Base-by-base conservation (phyloP, 2,888 invertebrate species). In the Drosophila hamatofila region DNA sequence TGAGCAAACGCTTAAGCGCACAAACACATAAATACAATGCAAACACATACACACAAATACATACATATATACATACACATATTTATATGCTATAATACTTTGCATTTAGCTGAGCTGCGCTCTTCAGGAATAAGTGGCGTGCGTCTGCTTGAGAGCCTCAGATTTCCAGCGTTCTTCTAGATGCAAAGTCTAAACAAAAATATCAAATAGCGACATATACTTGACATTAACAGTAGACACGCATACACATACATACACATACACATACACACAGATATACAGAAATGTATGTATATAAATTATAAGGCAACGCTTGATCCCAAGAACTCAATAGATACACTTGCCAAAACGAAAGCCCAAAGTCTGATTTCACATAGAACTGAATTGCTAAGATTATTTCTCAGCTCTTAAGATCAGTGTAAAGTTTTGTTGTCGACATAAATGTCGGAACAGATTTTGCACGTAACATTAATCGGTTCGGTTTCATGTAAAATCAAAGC, bases 401-500 rank as follows among this genome's bases (percentile, higher is more conserved):
- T 23, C 18, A 23, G 57, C 48, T 72, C 61, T 57, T 7, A 3
- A 64, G 49, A 63, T 72, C 67, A 46, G 27, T 60, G 62, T 55
- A 88, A 80, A 35, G 57, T 72, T 72, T 73, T 66, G 67, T 14
- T 27, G 12, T 21, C 39, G 25, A 8, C 11, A 16, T 5, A 4
- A 8, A 14, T 9, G 21, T 9, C 37, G n/a, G n/a, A 55, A 56
- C 18, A 27, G 39, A 68, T 52, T 48, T 73, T 76, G 41, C 55
- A 39, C 62, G 18, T 52, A 33, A 46, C 35, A n/a, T 37, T 49
- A 54, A 52, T 18, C 30, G 63, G 23, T 90, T 91, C 83, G 79
- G 88, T 88, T 91, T 80, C 77, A 81, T 80, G 90, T 90, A 90
- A 88, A 91, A 91, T 91, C 91, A 86, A 77, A 88, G 89, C 86